A percentile compares a stretch with the other conserved stretches of the same genome.
phyloP scores from a whole-genome alignment of 2,113 vertebrate genomes.

The Pseudopodoces humilis region DNA sequence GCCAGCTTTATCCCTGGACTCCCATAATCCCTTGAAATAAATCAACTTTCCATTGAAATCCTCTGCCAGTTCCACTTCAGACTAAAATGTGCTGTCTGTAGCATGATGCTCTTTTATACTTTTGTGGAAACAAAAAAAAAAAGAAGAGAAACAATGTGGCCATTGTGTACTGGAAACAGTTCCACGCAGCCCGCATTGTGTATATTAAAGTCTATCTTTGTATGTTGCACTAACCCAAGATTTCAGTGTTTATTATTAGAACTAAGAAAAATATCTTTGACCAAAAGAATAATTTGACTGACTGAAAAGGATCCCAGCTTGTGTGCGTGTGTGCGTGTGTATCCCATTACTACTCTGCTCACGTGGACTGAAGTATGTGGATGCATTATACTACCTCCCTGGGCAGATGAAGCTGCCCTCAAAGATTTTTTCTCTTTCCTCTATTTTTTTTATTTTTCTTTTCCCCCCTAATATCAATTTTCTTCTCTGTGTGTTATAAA shows the following conservation, averaged over 20 bases:
- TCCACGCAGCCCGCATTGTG: not conserved
- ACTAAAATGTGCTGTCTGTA: constrained; percentile 50
- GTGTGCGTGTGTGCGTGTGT: not conserved
- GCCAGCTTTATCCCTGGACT: constrained; percentile 74
- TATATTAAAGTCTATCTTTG: not conserved
- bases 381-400: not conserved
- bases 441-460: not conserved
- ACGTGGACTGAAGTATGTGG: not conserved
- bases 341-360: not conserved
- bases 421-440: not conserved
- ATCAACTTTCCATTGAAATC: constrained; percentile 78
- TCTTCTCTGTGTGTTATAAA: constrained; percentile 66
- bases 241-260: constrained; percentile 21
- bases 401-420: constrained; percentile 17
- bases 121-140: constrained; percentile 30
- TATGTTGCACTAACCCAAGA: not conserved
- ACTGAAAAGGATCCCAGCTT: not conserved
- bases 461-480: constrained; percentile 27
- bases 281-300: not conserved
- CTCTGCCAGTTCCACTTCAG: constrained; percentile 68
- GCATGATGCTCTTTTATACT: constrained; percentile 54
- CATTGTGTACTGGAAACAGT: not conserved
- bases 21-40: constrained; percentile 77
- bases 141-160: constrained; percentile 28
- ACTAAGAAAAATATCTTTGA: constrained; percentile 28